phyloP scores from a whole-genome alignment of 2,797 vertebrate genomes.

The Tachyglossus aculeatus region DNA sequence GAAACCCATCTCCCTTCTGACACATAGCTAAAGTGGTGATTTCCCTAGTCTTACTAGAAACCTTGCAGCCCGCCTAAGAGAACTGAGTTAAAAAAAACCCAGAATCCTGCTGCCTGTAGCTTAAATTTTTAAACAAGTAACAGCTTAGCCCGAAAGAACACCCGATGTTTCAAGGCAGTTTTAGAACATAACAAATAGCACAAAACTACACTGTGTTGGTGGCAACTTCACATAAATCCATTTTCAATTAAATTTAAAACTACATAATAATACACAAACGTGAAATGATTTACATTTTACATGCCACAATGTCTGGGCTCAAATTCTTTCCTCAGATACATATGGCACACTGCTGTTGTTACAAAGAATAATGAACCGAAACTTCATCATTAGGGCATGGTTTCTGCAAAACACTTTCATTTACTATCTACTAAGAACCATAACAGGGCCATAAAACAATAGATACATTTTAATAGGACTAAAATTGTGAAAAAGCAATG shows the following conservation, averaged over 20 bases:
- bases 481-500: not conserved
- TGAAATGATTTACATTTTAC: not conserved
- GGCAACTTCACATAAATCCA: too few species aligned
- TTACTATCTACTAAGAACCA: not conserved
- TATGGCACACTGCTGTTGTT: not conserved
- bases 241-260: too few species aligned
- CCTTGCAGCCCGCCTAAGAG: too few species aligned
- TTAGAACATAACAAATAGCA: not conserved
- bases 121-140: not conserved
- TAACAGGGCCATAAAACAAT: not conserved
- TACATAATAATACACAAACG: too few species aligned
- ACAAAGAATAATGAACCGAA: not conserved
- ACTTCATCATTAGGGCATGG: not conserved
- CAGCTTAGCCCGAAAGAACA: not conserved
- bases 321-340: not conserved
- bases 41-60: too few species aligned
- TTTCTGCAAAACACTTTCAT: not conserved
- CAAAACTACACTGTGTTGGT: too few species aligned
- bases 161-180: not conserved
- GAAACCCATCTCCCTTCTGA: too few species aligned
- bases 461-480: not conserved
- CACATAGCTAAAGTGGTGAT: too few species aligned
- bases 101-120: fast-evolving
- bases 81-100: not conserved
- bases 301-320: not conserved